A percentile compares a stretch with the other conserved stretches of the same genome.
These are phyloP conservation scores for Rotaria sp. DNA, from an alignment of 2,888 invertebrate genomes.

Conservation along the genomic window DNA sequence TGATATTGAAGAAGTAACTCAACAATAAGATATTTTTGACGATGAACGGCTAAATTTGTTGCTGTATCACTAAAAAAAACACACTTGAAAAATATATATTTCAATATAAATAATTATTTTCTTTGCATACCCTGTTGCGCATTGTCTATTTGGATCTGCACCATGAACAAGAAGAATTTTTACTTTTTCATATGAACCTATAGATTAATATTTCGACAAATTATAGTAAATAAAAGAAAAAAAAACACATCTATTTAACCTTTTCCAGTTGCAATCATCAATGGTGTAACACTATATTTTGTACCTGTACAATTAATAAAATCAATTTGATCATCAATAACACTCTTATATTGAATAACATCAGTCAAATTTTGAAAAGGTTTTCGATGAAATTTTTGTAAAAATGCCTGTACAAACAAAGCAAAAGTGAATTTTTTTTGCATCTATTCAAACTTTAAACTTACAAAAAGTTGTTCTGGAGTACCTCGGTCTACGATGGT, in stretches of 20 bases:
- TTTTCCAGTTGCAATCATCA: background rate
- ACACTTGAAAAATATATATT: background rate
- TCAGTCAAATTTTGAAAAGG: background rate
- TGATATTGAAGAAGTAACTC: background rate
- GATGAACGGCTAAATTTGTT: slow-evolving; percentile 15
- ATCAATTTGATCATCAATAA: slow-evolving; percentile 24
- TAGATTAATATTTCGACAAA: background rate
- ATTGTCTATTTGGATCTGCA: slow-evolving; percentile 10
- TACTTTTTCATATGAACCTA: slow-evolving; percentile 21
- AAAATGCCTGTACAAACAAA: background rate
- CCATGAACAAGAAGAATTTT: slow-evolving; percentile 31
- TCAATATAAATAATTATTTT: background rate
- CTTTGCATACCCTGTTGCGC: background rate
- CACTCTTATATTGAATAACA: background rate
- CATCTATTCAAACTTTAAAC: background rate
- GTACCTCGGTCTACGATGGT: background rate
- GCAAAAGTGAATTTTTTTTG: background rate
- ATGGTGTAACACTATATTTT: slow-evolving; percentile 3
- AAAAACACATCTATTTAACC: background rate
- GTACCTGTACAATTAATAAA: background rate
- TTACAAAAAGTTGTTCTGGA: background rate
- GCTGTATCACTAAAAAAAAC: slow-evolving; percentile 3
- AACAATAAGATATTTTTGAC: background rate
- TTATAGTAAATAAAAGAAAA: too few species aligned
- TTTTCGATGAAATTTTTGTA: background rate